Evolutionary conservation across 2,797 vertebrate species (phyloP), one percentile per base, ranked within the genome.

Genomic region (Sebastiscus tertius): DNA sequence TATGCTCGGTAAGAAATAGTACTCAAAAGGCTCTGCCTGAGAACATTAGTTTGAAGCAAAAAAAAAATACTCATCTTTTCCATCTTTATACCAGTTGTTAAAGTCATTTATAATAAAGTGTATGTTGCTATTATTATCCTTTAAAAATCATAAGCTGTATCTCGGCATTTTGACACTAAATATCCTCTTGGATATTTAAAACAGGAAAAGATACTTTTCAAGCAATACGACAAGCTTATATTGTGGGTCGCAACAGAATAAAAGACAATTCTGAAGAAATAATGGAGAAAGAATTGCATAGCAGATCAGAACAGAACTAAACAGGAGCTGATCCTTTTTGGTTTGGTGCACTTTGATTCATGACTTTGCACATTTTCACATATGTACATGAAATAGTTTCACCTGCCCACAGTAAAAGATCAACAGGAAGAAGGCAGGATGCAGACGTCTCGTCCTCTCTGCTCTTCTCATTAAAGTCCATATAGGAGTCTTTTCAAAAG

Each of bases 21-120:
- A 95, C 96, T 97, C 96, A 95, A 95, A 94, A 97, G 97, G 97
- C 97, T 98, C 97, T 96, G 97, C 97, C 97, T 96, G 94, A 98
- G 97, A 95, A 96, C 95, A 96, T 94, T 83, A 93, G 89, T 93
- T 94, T 88, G 84, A 94, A 94, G 91, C 89, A 78, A 92, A 90
- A 92, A 87, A 96, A 97, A 96, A 95, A 96, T 92, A 93, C 86
- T 93, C 64, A 85, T 92, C 83, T 92, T 84, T 89, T 92, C 88
- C 92, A 85, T 91, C 82, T 93, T 95, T 94, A 96, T 64, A 96
- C 95, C 96, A 96, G 96, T 88, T 90, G 89, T 94, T 94, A 94
- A 95, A 95, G 93, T 93, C 80, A 94, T 96, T 96, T 95, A 93
- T 89, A 95, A 96, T 96, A 96, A 90, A 96, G 96, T 96, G 96